Percentiles rank a stretch among this genome's conserved stretches.
Conservation (phyloP, 1,140 invertebrate genomes). For the Listronotus bonariensis region DNA sequence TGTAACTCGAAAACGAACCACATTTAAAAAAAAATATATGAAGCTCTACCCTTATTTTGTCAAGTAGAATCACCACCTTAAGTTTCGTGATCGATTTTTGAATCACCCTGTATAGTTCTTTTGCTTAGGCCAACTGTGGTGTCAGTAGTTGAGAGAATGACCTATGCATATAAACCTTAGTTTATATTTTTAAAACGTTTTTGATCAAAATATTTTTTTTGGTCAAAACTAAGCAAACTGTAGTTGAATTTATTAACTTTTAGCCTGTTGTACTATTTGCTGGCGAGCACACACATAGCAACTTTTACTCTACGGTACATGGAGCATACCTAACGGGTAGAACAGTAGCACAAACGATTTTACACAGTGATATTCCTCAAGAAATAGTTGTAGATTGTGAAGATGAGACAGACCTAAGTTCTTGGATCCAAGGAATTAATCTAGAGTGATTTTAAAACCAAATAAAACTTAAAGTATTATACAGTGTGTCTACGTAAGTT, state of each 20-base stretch:
- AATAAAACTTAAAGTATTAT: not conserved
- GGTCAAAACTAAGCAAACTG: not conserved
- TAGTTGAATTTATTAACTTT: constrained; percentile 41
- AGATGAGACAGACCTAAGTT: constrained; percentile 76
- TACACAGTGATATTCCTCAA: constrained; percentile 62
- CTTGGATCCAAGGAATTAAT: constrained; percentile 83
- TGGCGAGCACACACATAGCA: constrained; percentile 92
- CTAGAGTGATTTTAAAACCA: constrained; percentile 57
- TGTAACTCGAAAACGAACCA: too few species aligned
- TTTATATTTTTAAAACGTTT: too few species aligned
- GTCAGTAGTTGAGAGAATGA: not conserved
- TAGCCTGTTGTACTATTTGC: constrained; percentile 86
- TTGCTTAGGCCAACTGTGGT: not conserved
- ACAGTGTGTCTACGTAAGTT: too few species aligned
- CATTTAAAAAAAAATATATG: too few species aligned
- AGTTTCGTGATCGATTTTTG: too few species aligned
- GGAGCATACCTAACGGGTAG: constrained; percentile 89
- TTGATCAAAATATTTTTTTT: not conserved
- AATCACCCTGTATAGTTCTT: too few species aligned
- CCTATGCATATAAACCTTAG: too few species aligned
- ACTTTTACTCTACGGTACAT: constrained; percentile 93
- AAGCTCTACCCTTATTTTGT: too few species aligned
- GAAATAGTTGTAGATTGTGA: constrained; percentile 68
- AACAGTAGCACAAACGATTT: constrained; percentile 77
- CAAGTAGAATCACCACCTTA: too few species aligned